Evolutionary conservation across 37 sponge, comb jelly and placozoan species (phyloP).

Genomic region (Aplysina aerophoba): DNA sequence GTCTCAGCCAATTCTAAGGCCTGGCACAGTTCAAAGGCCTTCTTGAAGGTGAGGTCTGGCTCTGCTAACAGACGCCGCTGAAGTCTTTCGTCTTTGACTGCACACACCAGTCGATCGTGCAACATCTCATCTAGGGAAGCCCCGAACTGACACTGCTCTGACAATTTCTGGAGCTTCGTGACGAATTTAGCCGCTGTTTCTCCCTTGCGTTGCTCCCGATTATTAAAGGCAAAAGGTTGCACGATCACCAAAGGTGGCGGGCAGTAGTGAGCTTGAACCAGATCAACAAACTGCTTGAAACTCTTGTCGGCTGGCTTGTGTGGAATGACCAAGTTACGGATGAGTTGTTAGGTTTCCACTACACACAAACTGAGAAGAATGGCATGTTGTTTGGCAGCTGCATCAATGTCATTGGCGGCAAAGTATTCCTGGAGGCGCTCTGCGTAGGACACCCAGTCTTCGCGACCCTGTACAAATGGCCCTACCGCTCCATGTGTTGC

Average conservation of each 20-base stretch:
- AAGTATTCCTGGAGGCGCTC: constrained; percentile 20
- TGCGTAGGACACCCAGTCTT: constrained; percentile 22
- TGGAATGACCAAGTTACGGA: background rate
- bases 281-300: constrained; percentile 9
- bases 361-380: constrained; percentile 20
- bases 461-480: background rate
- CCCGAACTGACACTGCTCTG: constrained; percentile 28
- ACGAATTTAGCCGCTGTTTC: constrained; percentile 24
- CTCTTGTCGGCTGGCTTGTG: background rate
- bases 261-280: background rate
- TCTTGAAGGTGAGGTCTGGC: constrained; percentile 36
- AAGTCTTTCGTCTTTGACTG: constrained; percentile 13
- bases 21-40: constrained; percentile 31
- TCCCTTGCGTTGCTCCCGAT: background rate
- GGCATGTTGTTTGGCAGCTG: background rate
- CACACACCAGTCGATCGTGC: constrained; percentile 42
- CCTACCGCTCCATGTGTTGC: background rate
- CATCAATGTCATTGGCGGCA: background rate
- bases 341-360: background rate
- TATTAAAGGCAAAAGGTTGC: constrained; percentile 17
- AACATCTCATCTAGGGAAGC: constrained; percentile 38
- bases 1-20: constrained; percentile 34
- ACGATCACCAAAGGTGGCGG: constrained; percentile 26
- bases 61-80: constrained; percentile 31
- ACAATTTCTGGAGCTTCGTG: background rate